These are phyloP conservation scores for Cotesia chilonis DNA, from an alignment of 1,140 invertebrate genomes.

Conservation along the genomic window DNA sequence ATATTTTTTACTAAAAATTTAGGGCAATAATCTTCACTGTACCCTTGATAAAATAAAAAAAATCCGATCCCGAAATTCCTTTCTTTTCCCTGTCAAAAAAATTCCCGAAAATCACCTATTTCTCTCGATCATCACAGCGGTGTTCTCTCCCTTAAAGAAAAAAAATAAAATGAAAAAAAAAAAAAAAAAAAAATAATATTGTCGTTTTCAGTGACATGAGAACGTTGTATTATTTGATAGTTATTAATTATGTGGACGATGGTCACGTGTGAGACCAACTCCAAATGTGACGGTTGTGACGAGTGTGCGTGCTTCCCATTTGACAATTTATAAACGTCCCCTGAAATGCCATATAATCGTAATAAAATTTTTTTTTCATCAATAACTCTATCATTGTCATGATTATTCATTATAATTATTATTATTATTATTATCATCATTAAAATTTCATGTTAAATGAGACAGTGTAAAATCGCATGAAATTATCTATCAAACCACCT, in stretches of 20 bases:
- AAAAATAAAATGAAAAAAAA: constrained; percentile 41
- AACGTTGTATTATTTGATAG: constrained; percentile 64
- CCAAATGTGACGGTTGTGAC: constrained; percentile 65
- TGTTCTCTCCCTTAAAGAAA: not conserved
- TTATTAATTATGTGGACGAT: constrained; percentile 60
- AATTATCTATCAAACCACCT: constrained; percentile 10
- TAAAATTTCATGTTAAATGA: not conserved
- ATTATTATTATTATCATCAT: no score
- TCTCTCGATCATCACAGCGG: no score
- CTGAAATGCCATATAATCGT: constrained; percentile 34
- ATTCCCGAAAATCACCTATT: no score
- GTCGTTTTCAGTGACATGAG: constrained; percentile 50
- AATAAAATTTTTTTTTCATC: constrained; percentile 3
- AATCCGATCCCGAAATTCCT: no score
- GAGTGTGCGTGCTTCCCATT: constrained; percentile 64
- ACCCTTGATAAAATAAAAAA: no score
- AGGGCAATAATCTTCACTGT: no score
- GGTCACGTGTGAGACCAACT: constrained; percentile 55
- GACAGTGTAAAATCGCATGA: constrained; percentile 36
- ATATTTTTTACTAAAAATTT: no score
- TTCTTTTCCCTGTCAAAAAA: no score
- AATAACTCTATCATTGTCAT: constrained; percentile 5
- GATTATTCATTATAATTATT: not conserved
- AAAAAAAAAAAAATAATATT: constrained; percentile 41
- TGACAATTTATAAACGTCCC: constrained; percentile 43